Conservation (phyloP, 2,113 vertebrate species). For the Lethenteron reissneri region DNA sequence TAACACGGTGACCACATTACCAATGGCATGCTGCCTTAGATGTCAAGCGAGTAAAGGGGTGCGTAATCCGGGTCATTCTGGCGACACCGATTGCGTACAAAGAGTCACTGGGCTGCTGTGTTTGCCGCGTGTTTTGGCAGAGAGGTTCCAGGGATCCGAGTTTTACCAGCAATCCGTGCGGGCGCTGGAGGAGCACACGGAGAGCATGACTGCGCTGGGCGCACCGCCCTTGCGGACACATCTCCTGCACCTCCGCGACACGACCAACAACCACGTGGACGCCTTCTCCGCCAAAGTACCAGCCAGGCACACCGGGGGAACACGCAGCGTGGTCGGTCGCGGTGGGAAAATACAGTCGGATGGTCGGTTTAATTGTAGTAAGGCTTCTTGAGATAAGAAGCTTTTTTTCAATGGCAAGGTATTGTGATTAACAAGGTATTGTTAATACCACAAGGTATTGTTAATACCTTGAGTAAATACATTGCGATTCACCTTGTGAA, state of each 20-base stretch:
- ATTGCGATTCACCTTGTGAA: no score
- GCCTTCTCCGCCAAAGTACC: not conserved
- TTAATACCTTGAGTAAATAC: no score
- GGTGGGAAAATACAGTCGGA: no score
- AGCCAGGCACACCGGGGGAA: not conserved
- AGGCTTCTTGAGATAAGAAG: no score
- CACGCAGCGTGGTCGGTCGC: no score
- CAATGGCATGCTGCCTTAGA: not conserved
- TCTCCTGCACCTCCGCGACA: not conserved
- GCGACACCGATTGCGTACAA: not conserved
- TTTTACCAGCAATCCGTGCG: conserved; percentile 3
- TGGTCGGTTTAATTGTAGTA: no score
- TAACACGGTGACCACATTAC: not conserved
- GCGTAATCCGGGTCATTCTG: not conserved
- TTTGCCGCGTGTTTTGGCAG: not conserved
- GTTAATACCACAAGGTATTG: no score
- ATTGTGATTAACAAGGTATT: no score
- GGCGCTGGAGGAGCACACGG: not conserved
- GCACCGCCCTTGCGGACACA: not conserved
- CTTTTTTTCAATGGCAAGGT: no score
- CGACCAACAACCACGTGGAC: not conserved
- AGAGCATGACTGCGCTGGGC: not conserved
- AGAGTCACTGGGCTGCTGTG: not conserved
- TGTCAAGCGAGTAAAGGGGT: not conserved
- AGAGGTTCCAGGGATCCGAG: not conserved